Base-by-base conservation (phyloP, 1,140 invertebrate genomes). In the Caerostris extrusa region DNA sequence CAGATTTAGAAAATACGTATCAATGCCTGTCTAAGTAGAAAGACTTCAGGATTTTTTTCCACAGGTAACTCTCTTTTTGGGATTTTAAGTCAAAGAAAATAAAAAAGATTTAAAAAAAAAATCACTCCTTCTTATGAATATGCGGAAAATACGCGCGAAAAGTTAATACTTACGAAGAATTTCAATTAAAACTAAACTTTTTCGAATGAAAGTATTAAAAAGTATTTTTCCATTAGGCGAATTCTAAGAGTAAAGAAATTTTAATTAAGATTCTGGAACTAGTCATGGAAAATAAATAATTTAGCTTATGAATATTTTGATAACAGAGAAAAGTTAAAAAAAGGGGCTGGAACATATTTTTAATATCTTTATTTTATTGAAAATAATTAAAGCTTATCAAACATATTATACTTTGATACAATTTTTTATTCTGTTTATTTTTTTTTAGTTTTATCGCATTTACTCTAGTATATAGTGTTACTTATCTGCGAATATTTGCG, bases 251-350 rank as follows among this genome's bases (percentile, higher is more conserved):
- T 50, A 85, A 58, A 60, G 83, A 58, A 85, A 60, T 60, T 58
- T 85, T 85, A 85, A 85, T 85, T 85, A 85, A 57, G 83, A 85
- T 58, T 85, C 83, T 85, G 83, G 10, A 85, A 85, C 57, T 85
- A 56, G 7, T 58, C 83, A 85, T 60, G 17, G 10, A 19, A 85
- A 85, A 57, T 58, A 85, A 85, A 85, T 77, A 77, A 77, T 77
- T 77, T 50, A 77, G 53, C 71, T 77, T 77, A 4, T 7, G 71
- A 77, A 77, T 77, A 77, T 77, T 77, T 77, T 77, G 50, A 77
- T 77, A 50, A 8, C 8, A 12, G 50, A 77, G 12, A 77, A 77
- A 12, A 10, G 53, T 77, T 12, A 50, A 77, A 77, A 77, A 77
- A 50, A 12, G 0, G 4, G 1, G 3, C 7, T 50, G 10, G 34